Percentiles rank a stretch among this genome's conserved stretches.
These are phyloP conservation scores for Meloidogyne chitwoodi DNA, from an alignment of 1,140 invertebrate species.

Conservation along the genomic window DNA sequence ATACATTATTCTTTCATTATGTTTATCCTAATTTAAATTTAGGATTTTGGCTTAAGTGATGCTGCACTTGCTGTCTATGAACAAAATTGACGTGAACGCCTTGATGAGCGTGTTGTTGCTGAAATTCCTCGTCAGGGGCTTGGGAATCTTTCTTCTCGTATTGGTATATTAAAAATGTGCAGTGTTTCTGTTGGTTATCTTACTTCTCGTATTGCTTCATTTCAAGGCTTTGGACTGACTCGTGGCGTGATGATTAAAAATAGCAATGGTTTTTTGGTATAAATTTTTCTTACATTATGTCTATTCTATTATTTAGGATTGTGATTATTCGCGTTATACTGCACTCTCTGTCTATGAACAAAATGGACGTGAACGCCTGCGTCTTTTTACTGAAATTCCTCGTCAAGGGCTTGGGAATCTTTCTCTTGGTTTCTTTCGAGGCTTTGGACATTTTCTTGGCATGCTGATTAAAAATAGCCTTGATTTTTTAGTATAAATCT, in stretches of 20 bases:
- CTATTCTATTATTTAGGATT: slow-evolving; percentile 71
- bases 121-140: slow-evolving; percentile 60
- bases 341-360: slow-evolving; percentile 96
- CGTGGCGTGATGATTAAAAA: slow-evolving; percentile 94
- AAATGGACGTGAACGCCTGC: slow-evolving; percentile 89
- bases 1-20: slow-evolving; percentile 64
- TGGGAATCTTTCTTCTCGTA: too few relatives aligned
- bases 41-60: slow-evolving; percentile 96
- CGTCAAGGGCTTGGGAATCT: too few relatives aligned
- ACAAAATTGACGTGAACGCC: slow-evolving; percentile 88
- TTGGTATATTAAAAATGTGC: too few relatives aligned
- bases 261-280: slow-evolving; percentile 97
- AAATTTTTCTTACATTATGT: slow-evolving; percentile 60
- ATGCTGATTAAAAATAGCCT: too few relatives aligned
- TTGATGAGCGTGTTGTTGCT: slow-evolving; percentile 74
- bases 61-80: slow-evolving; percentile 97
- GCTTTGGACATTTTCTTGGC: too few relatives aligned
- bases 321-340: slow-evolving; percentile 92
- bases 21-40: slow-evolving; percentile 39
- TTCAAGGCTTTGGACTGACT: slow-evolving; percentile 85
- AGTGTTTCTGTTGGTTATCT: too few relatives aligned
- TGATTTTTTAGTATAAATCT: too few relatives aligned
- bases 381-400: slow-evolving; percentile 63
- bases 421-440: too few relatives aligned
- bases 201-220: too few relatives aligned